These are phyloP conservation scores for Mamestra configurata DNA, from an alignment of 1,140 invertebrate genomes.

Conservation along the genomic window DNA sequence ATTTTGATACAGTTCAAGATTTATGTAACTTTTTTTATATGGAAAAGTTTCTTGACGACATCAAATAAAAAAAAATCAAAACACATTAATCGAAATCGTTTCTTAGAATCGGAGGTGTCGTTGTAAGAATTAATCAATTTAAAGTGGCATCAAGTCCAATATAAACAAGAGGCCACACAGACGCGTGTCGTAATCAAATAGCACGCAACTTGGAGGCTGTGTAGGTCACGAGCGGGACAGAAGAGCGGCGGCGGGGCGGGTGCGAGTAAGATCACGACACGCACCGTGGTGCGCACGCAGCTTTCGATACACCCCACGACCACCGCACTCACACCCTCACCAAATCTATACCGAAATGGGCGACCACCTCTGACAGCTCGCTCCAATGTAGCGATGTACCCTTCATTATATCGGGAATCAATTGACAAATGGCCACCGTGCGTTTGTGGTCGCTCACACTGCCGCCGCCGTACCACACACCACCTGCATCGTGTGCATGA, in stretches of 20 bases:
- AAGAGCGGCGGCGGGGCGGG: constrained; percentile 50
- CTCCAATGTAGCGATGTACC: constrained; percentile 82
- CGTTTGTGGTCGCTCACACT: constrained; percentile 40
- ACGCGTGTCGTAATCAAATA: constrained; percentile 80
- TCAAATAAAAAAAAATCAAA: constrained; percentile 12
- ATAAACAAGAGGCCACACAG: constrained; percentile 85
- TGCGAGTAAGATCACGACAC: constrained; percentile 71
- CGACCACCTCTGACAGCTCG: constrained; percentile 80
- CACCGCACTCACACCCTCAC: constrained; percentile 73
- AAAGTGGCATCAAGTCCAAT: constrained; percentile 83
- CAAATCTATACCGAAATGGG: constrained; percentile 74
- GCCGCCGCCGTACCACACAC: constrained; percentile 17
- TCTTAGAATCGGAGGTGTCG: constrained; percentile 75
- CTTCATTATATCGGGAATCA: constrained; percentile 87
- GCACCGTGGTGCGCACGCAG: constrained; percentile 80
- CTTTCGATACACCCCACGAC: constrained; percentile 69
- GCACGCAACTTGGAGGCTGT: constrained; percentile 80
- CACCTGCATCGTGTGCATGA: constrained; percentile 3
- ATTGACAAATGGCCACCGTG: constrained; percentile 81
- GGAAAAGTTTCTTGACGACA: not conserved
- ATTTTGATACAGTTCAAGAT: not conserved
- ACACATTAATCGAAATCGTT: constrained; percentile 34
- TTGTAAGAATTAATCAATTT: constrained; percentile 85
- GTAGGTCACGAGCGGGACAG: constrained; percentile 64
- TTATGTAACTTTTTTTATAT: too few species aligned